Conservation (phyloP, 2,113 vertebrate genomes). For the Ascaphus truei region DNA sequence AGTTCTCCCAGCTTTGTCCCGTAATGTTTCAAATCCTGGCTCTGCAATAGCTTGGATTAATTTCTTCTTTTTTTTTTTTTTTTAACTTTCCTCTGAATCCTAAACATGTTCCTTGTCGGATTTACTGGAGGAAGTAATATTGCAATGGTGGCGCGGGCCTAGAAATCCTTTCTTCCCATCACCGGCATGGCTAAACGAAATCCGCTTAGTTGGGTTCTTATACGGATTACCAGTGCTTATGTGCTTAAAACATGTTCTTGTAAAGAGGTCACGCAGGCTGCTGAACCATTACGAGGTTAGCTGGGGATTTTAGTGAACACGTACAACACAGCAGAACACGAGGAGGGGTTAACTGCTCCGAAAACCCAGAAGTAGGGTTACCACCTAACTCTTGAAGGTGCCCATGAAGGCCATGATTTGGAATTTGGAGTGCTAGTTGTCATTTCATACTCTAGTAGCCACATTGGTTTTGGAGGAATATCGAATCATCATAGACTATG, state of each 20-base stretch:
- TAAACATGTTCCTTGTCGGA: slow-evolving; percentile 4
- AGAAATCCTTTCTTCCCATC: slow-evolving; percentile 25
- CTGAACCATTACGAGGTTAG: not conserved
- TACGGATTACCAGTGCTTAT: slow-evolving; percentile 32
- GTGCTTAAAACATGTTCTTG: slow-evolving; percentile 9
- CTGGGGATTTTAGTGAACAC: not conserved
- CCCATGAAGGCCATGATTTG: too few relatives aligned
- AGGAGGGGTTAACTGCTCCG: not conserved
- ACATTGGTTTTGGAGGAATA: too few relatives aligned
- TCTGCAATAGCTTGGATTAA: not conserved
- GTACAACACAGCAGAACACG: not conserved
- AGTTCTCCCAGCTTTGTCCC: not conserved
- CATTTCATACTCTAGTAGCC: too few relatives aligned
- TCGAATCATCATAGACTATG: too few relatives aligned
- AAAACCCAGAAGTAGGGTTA: too few relatives aligned
- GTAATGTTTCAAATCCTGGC: slow-evolving; percentile 5
- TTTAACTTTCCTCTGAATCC: slow-evolving; percentile 4
- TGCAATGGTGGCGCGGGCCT: not conserved
- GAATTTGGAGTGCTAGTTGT: too few relatives aligned
- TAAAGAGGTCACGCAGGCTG: not conserved
- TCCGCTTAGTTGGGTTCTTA: slow-evolving; percentile 17
- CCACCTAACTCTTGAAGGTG: too few relatives aligned
- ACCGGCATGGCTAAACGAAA: slow-evolving; percentile 22
- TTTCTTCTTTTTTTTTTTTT: slow-evolving; percentile 2
- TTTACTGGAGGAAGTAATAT: slow-evolving; percentile 16